These are phyloP conservation scores for Melospiza melodia DNA, from an alignment of 2,113 vertebrate genomes.

Conservation along the genomic window DNA sequence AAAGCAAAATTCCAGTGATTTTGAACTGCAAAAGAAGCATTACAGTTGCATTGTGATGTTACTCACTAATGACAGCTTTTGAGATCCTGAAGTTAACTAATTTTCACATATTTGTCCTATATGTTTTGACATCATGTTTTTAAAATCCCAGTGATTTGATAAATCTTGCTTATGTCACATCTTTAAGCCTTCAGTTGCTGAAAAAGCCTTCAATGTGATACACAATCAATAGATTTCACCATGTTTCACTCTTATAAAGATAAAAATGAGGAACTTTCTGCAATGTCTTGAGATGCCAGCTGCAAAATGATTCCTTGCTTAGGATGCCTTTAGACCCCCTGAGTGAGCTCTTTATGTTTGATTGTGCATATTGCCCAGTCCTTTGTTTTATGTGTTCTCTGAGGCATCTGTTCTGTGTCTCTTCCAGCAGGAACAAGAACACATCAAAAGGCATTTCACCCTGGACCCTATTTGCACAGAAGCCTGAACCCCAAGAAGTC, in stretches of 20 bases:
- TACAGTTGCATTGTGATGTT: background rate
- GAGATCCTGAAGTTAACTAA: background rate
- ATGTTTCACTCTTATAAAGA: background rate
- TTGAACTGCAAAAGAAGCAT: background rate
- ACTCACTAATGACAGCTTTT: background rate
- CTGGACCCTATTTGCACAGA: background rate
- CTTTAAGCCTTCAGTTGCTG: background rate
- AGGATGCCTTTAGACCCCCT: background rate
- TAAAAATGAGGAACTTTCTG: background rate
- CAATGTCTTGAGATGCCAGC: background rate
- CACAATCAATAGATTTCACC: background rate
- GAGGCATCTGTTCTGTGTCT: background rate
- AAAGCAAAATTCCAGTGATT: background rate
- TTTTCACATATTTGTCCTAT: background rate
- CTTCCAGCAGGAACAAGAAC: conserved; percentile 33
- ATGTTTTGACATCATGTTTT: background rate
- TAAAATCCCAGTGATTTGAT: background rate
- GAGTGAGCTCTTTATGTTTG: background rate
- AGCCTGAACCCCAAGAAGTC: background rate
- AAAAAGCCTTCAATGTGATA: background rate
- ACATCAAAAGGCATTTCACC: background rate
- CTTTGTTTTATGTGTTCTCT: background rate
- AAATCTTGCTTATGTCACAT: background rate
- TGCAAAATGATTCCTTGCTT: background rate
- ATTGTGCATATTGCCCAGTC: background rate